A percentile compares a stretch with the other conserved stretches of the same genome.
Conservation (phyloP, 1,140 invertebrate species). For the Coenobita brevimanus region DNA sequence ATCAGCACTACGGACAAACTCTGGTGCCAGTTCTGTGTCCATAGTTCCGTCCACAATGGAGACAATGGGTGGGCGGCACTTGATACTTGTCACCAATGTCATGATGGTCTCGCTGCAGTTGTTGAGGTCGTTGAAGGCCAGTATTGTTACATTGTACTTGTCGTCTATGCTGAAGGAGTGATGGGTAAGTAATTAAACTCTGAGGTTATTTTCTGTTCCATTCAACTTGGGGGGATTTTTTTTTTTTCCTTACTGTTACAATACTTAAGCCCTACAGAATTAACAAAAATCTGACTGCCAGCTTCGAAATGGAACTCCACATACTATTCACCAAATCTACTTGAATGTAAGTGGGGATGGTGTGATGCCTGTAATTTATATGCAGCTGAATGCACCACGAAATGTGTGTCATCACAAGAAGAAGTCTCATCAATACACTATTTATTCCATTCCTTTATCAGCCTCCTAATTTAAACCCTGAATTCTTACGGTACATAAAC, state of each 20-base stretch:
- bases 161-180: slow-evolving; percentile 32
- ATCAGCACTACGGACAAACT: slow-evolving; percentile 9
- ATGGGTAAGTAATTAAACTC: background rate
- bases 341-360: no score
- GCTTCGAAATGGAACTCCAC: no score
- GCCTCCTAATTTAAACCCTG: no score
- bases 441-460: no score
- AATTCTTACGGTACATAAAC: no score
- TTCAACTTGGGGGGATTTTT: no score
- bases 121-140: slow-evolving; percentile 63
- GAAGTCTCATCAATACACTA: no score
- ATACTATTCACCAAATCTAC: no score
- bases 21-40: slow-evolving; percentile 50
- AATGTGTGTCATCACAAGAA: no score
- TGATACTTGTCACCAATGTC: slow-evolving; percentile 70
- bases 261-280: background rate
- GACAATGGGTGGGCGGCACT: slow-evolving; percentile 70
- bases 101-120: slow-evolving; percentile 68
- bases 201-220: background rate
- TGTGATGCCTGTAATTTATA: no score
- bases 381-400: no score
- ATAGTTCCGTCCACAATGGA: slow-evolving; percentile 69
- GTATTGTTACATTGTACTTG: slow-evolving; percentile 69
- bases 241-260: no score
- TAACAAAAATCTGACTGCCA: background rate